Evolutionary conservation across 2,113 vertebrate genomes (phyloP), one percentile per base, ranked within the genome.

Genomic region (Prionailurus viverrinus): DNA sequence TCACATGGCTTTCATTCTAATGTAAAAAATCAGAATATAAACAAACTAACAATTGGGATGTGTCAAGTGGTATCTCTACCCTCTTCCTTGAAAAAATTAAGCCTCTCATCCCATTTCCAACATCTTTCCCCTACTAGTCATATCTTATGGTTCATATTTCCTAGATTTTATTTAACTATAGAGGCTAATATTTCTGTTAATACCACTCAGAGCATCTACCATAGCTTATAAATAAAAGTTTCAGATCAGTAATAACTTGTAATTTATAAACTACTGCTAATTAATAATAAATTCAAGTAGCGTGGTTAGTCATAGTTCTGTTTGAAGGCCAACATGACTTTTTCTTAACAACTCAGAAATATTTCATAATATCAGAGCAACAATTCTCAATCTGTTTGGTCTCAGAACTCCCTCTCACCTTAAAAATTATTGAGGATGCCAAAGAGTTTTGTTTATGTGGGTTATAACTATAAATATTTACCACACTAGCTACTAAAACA

Each of bases 181-280:
- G 36, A n/a, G 4, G 33, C 21, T 89, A 76, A 23, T 68, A 82
- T 73, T 66, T 91, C 63, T 83, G 78, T 69, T 58, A 93, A 68
- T n/a, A 58, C 5, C 18, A 4, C 51, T 18, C 45, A 80, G 6
- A 63, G 41, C 53, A 63, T 45, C 66, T 88, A 95, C 81, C 21
- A 90, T 29, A 69, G 63, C 51, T 93, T 79, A 85, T n/a, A 73
- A 16, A 82, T 9, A 58, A 69, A 58, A 58, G 25, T 93, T 93
- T 69, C 48, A 78, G 79, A 79, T 93, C 85, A 84, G 69, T 39
- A 93, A 74, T 96, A 69, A 89, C 61, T 29, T 79, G 21, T 90
- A 61, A 78, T 71, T 63, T 69, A 78, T 61, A 90, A 89, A 27
- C 39, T 39, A 63, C 5, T 89, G 63, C 10, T 58, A 31, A 93